These are phyloP conservation scores for Subanguina moxae DNA, from an alignment of 1,140 invertebrate genomes.

Conservation along the genomic window DNA sequence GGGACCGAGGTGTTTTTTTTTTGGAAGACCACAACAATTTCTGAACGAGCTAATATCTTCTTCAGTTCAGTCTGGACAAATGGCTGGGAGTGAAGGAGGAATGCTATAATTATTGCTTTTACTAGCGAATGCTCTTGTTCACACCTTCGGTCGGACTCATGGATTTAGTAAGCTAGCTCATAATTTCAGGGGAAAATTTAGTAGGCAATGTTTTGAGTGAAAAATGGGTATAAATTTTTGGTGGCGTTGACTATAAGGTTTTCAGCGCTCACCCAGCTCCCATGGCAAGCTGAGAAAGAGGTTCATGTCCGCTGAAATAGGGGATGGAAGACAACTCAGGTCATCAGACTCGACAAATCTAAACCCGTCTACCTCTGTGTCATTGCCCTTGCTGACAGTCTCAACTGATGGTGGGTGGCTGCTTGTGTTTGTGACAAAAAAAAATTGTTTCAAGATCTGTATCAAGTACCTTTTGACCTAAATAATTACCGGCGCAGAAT, in stretches of 20 bases:
- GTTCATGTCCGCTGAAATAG: constrained; percentile 1
- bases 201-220: too few relatives aligned
- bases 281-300: neutral
- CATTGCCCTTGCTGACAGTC: neutral
- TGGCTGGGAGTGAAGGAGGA: too few relatives aligned
- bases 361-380: constrained; percentile 1
- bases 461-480: constrained; percentile 6
- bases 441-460: neutral
- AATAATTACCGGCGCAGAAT: constrained; percentile 5
- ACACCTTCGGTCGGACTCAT: constrained; percentile 16
- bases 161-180: constrained; percentile 9
- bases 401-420: constrained; percentile 2
- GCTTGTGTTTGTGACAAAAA: neutral
- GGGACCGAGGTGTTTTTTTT: too few relatives aligned
- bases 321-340: neutral
- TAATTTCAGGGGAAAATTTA: too few relatives aligned
- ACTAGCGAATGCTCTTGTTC: constrained; percentile 15
- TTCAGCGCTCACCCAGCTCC: too few relatives aligned
- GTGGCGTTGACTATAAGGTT: too few relatives aligned
- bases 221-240: too few relatives aligned
- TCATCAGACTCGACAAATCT: too few relatives aligned
- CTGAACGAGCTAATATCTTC: too few relatives aligned
- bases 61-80: too few relatives aligned
- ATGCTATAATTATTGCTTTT: too few relatives aligned
- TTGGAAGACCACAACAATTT: too few relatives aligned